Base-by-base conservation (phyloP, 2,888 invertebrate genomes). In the Mythimna lalbum region DNA sequence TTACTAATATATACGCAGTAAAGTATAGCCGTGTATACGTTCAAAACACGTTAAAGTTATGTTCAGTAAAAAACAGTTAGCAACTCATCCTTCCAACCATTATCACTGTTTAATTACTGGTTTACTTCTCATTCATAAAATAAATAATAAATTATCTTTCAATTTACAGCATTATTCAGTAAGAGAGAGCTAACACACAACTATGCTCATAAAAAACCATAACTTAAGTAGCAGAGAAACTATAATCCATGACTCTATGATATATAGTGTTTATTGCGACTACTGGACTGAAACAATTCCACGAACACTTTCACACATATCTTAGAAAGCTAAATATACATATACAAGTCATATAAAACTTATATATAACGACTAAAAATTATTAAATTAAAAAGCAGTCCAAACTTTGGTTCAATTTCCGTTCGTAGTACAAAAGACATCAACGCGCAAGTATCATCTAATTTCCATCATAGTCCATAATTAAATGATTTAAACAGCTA, bases 361-460 rank as follows among this genome's bases (percentile, higher is more conserved):
- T 5, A 36, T 17, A 47, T 14, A 23, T 53, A 19, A 43, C 47
- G 5, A 63, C 50, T 62, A n/a, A 64, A 64, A 56, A 43, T 21
- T 12, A 66, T 81, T 67, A 55, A 55, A 47, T 57, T 36, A 27
- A 55, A 64, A 64, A 59, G 23, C 19, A 21, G 2, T 43, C 10
- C 10, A 4, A 76, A 80, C 75, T 73, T 52, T 63, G 47, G 33
- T 60, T 23, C 31, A 61, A 74, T 80, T 61, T 64, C 71, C 50
- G 72, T 74, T 74, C 50, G 55, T 62, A 62, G 53, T 85, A 81
- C 73, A 83, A 76, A 80, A 88, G 87, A 89, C 86, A 86, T 88
- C 78, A 88, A 89, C 88, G 89, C 84, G 84, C 79, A 64, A 57
- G 31, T 21, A 59, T 7, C 27, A 47, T 12, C 33, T 39, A 21